phyloP scores from a whole-genome alignment of 2,113 vertebrate species.

The Apaloderma vittatum region DNA sequence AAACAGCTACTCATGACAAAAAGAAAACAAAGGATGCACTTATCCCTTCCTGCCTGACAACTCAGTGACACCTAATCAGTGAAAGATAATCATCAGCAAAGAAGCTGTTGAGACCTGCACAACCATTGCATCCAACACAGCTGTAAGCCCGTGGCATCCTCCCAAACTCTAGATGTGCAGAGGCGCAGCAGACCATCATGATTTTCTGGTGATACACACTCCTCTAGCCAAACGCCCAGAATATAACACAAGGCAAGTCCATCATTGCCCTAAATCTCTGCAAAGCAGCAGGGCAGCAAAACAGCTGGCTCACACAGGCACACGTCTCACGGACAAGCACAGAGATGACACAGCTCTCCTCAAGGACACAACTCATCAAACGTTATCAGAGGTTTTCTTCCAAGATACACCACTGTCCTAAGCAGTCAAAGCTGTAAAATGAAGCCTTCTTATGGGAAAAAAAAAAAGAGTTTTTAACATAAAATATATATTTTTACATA shows the following conservation, averaged over 20 bases:
- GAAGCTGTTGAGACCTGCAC: neutral
- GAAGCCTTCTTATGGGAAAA: neutral
- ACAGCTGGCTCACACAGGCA: neutral
- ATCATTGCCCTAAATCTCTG: neutral
- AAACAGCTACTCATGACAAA: neutral
- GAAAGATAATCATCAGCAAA: neutral
- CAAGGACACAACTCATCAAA: neutral
- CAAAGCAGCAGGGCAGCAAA: neutral
- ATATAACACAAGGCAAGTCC: neutral
- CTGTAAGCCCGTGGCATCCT: neutral
- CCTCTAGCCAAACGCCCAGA: neutral
- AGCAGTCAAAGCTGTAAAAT: neutral
- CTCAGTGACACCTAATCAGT: neutral
- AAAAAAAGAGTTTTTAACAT: too few species aligned
- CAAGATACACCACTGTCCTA: neutral
- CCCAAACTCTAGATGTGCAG: neutral
- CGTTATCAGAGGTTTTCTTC: neutral
- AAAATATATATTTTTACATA: too few species aligned
- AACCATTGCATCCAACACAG: neutral
- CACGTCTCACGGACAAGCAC: neutral
- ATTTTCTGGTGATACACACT: accelerated
- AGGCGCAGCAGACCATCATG: neutral
- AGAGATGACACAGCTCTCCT: neutral
- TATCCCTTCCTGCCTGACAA: neutral
- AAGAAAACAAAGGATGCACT: neutral